A percentile compares a stretch with the other conserved stretches of the same genome.
Evolutionary conservation across 35 echinoderm and acorn worm species (phyloP).

Genomic region (Diadema setosum): DNA sequence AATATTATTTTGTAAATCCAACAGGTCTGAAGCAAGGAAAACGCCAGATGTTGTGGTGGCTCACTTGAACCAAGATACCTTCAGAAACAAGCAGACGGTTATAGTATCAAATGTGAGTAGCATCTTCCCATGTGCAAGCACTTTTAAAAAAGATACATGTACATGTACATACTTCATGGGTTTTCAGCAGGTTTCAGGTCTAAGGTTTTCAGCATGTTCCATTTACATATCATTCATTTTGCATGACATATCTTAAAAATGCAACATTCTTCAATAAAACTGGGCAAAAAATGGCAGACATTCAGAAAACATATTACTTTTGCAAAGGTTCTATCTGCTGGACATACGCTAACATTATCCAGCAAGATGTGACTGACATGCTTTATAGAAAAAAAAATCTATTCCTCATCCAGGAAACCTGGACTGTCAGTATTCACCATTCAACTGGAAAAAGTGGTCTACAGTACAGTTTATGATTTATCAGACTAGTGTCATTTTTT

Average conservation of each 20-base stretch:
- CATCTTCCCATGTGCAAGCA: neutral
- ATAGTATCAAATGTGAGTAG: conserved; percentile 58
- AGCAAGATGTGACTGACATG: too few relatives aligned
- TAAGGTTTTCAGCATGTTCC: too few relatives aligned
- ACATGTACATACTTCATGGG: neutral
- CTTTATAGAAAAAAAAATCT: too few relatives aligned
- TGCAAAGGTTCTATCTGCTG: too few relatives aligned
- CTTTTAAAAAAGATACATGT: neutral
- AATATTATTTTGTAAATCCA: neutral
- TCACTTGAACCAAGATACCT: conserved; percentile 8
- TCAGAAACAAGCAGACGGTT: conserved; percentile 41
- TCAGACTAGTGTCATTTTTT: too few relatives aligned
- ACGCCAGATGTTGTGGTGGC: conserved; percentile 50
- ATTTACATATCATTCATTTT: neutral
- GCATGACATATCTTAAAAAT: neutral
- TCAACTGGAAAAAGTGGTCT: too few relatives aligned
- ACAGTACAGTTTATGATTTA: too few relatives aligned
- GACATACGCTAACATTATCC: too few relatives aligned
- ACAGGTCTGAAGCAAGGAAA: conserved; percentile 32
- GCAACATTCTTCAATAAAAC: neutral
- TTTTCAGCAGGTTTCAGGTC: neutral
- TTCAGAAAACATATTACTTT: too few relatives aligned
- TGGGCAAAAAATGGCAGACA: neutral
- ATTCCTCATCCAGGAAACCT: too few relatives aligned
- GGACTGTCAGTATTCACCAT: too few relatives aligned